Percentiles rank a stretch among this genome's conserved stretches.
phyloP scores from a whole-genome alignment of 2,113 vertebrate species.

The Mobula birostris region DNA sequence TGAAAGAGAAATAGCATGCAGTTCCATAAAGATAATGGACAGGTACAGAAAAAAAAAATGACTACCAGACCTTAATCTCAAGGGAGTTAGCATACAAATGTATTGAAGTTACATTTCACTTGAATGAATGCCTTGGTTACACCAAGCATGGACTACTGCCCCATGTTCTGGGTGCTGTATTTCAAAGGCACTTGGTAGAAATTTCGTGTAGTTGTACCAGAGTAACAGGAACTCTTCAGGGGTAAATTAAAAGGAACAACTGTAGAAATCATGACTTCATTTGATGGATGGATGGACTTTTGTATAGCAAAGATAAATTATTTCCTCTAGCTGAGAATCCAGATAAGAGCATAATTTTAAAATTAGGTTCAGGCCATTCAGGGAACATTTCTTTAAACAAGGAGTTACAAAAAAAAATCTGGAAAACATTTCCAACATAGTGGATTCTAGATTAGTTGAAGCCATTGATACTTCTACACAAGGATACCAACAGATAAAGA shows the following conservation, averaged over 20 bases:
- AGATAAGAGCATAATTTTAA: background rate
- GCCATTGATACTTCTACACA: too few species aligned
- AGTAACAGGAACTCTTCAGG: background rate
- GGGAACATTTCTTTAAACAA: background rate
- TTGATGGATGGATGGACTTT: background rate
- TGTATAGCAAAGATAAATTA: background rate
- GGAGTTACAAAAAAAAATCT: background rate
- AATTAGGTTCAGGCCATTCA: background rate
- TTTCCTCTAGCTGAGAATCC: background rate
- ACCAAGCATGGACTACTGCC: background rate
- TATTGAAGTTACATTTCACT: background rate
- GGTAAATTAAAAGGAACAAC: background rate
- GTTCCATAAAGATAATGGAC: background rate
- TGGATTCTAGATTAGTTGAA: too few species aligned
- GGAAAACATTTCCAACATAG: background rate
- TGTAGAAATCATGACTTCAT: background rate
- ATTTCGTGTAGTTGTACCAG: background rate
- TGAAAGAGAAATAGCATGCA: background rate
- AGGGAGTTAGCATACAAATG: background rate
- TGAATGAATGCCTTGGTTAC: background rate
- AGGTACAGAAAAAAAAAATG: too few species aligned
- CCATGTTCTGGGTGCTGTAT: background rate
- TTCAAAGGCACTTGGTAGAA: background rate
- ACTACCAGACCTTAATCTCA: background rate
- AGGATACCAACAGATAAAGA: too few species aligned